These are phyloP conservation scores for Trypoxylon attenuatum DNA, from an alignment of 2,888 invertebrate genomes.

Conservation along the genomic window DNA sequence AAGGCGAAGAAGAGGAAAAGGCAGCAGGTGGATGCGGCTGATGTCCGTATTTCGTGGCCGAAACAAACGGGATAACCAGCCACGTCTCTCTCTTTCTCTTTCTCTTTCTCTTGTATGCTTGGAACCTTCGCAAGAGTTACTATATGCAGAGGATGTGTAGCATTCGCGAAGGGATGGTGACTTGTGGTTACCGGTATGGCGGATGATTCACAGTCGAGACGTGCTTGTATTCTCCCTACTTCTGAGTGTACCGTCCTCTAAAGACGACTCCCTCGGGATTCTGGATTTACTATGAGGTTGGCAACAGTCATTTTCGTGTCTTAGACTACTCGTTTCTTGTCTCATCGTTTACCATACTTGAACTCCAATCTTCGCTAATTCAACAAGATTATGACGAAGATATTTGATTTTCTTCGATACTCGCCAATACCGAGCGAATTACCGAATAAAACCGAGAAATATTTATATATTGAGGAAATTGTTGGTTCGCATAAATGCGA, in stretches of 20 bases:
- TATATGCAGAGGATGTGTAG: conserved; percentile 52
- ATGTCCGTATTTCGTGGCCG: background rate
- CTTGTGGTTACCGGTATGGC: conserved; percentile 64
- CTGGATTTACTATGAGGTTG: conserved; percentile 39
- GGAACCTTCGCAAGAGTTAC: background rate
- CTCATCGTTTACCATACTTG: conserved; percentile 18
- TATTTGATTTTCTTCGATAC: conserved; percentile 16
- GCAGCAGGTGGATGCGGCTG: background rate
- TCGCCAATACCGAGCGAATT: no score
- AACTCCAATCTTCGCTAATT: conserved; percentile 40
- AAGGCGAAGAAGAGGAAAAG: background rate
- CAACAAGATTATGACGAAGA: conserved; percentile 15
- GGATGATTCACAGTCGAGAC: conserved; percentile 66
- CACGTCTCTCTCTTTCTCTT: no score
- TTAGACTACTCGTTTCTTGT: conserved; percentile 31
- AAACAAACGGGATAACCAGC: conserved; percentile 2
- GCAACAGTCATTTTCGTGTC: conserved; percentile 19
- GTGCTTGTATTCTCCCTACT: conserved; percentile 38
- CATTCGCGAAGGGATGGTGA: conserved; percentile 62
- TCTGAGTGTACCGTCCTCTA: conserved; percentile 24
- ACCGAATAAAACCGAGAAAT: no score
- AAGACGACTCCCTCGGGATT: conserved; percentile 29
- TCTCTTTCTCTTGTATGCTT: no score
- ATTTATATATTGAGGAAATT: no score
- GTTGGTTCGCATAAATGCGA: background rate